Percentiles rank a stretch among this genome's conserved stretches.
These are phyloP conservation scores for Piliocolobus tephrosceles DNA, from an alignment of 2,113 vertebrate genomes.

Conservation along the genomic window DNA sequence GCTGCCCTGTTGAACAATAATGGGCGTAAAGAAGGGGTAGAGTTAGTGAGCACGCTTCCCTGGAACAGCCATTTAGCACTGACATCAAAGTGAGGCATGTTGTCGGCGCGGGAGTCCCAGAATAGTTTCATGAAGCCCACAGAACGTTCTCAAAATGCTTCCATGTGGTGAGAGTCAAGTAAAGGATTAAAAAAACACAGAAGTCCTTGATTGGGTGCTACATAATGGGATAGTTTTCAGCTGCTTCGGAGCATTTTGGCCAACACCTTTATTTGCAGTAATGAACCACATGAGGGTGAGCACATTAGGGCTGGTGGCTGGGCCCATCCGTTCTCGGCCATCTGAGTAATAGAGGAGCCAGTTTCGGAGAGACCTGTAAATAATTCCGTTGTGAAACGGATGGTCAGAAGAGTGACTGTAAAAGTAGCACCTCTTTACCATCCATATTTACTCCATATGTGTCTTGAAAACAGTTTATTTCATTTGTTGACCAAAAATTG, in stretches of 20 bases:
- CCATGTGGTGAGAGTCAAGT: conserved; percentile 63
- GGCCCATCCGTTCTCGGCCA: neutral
- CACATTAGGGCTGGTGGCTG: neutral
- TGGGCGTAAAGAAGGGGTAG: neutral
- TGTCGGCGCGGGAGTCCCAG: neutral
- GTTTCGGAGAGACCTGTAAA: conserved; percentile 49
- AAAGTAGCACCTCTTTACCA: conserved; percentile 74
- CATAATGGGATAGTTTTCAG: conserved; percentile 66
- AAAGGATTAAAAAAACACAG: neutral
- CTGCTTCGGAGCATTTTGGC: conserved; percentile 43
- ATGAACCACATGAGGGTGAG: conserved; percentile 57
- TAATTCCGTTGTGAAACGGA: conserved; percentile 50
- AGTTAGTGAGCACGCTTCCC: neutral
- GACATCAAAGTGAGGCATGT: conserved; percentile 72
- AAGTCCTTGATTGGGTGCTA: conserved; percentile 69
- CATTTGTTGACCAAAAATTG: conserved; percentile 54
- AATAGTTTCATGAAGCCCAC: neutral
- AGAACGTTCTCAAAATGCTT: conserved; percentile 58
- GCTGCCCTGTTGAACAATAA: neutral
- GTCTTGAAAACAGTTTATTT: conserved; percentile 56
- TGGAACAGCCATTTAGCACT: neutral
- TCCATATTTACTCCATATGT: conserved; percentile 75
- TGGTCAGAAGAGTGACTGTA: conserved; percentile 66
- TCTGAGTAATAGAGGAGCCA: neutral
- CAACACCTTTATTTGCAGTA: conserved; percentile 55